Base-by-base conservation (phyloP, 2,888 invertebrate genomes). In the Apeira syringaria region DNA sequence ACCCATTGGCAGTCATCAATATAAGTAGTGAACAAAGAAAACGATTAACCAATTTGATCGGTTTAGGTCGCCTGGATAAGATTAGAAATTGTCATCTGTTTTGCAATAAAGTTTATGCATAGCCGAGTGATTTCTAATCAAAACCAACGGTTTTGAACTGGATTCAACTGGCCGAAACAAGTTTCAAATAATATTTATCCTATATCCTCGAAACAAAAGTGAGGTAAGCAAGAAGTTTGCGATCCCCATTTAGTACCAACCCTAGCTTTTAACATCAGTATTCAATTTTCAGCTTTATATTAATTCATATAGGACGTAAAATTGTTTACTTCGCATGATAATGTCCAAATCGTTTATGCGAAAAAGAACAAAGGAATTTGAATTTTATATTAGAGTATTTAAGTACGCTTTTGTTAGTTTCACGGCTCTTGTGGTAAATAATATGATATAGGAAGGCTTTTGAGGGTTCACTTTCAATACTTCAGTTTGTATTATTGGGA, bases 111-210 rank as follows among this genome's bases (percentile, higher is more conserved):
- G n/a, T n/a, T n/a, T n/a, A 37, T 33, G 36, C 39, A 45, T 44
- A 50, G 51, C 50, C 38, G 33, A 52, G 29, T 53, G 60, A 66
- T 64, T 71, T 68, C 68, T 70, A 70, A 73, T 74, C 70, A 75
- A 73, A 76, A 67, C 59, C 61, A 67, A 66, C 62, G 60, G 66
- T 68, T 73, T 62, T 50, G 53, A 76, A 75, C 73, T 68, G 37
- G 64, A 71, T 73, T 71, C 70, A 73, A 72, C 74, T 59, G 56
- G 56, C 64, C 63, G 54, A 68, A 80, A 78, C 74, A 68, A 70
- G 69, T 78, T 71, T 56, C 56, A 62, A 71, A 78, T 79, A 78
- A 74, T 79, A 81, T 80, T 80, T 82, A 80, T 76, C 65, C 71
- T 63, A 66, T 70, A 72, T 74, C 72, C 68, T 62, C 60, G 60